These are phyloP conservation scores for Aldrovandia affinis DNA, from an alignment of 2,797 vertebrate genomes.

Conservation along the genomic window DNA sequence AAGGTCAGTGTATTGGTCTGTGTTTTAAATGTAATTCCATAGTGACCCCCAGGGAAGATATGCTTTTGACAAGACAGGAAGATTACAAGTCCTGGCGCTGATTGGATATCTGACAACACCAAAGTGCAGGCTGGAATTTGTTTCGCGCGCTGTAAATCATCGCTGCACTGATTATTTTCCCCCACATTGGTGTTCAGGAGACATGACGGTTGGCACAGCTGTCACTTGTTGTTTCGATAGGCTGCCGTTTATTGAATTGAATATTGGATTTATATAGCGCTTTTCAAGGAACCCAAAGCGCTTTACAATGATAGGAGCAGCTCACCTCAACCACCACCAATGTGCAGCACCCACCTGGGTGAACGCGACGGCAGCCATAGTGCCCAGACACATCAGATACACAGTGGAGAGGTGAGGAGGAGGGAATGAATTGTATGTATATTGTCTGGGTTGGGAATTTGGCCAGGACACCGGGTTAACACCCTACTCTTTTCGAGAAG, in stretches of 20 bases:
- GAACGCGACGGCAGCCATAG: no score
- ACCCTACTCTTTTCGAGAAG: no score
- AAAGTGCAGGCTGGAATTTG: background rate
- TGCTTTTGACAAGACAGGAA: background rate
- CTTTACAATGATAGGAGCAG: no score
- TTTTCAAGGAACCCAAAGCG: no score
- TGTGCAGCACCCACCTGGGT: no score
- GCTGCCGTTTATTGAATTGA: background rate
- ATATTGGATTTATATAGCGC: no score
- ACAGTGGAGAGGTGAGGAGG: no score
- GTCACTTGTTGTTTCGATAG: background rate
- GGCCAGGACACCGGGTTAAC: no score
- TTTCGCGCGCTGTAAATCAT: background rate
- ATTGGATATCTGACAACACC: background rate
- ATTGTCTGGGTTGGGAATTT: no score
- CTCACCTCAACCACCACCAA: no score
- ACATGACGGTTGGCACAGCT: background rate
- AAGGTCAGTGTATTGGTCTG: background rate
- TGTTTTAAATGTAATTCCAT: background rate
- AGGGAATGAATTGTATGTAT: no score
- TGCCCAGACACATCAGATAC: no score
- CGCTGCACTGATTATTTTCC: background rate
- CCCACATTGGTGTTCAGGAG: background rate
- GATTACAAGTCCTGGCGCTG: background rate
- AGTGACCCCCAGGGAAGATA: background rate